Evolutionary conservation across 2,888 invertebrate species (phyloP).

Genomic region (Byasa hedistus): DNA sequence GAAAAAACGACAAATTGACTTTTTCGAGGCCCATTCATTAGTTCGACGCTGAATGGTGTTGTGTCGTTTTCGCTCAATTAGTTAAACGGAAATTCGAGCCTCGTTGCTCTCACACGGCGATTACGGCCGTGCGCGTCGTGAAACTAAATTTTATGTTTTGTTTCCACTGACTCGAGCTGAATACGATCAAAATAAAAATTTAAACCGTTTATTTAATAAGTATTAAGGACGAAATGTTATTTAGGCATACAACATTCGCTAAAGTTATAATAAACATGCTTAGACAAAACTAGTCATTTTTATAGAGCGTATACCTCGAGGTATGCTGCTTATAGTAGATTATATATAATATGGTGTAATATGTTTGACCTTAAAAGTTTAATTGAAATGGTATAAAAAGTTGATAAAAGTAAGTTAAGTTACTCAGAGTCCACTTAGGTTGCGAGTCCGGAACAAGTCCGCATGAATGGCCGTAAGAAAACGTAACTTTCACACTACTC

Average conservation of each 20-base stretch:
- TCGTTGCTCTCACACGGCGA: constrained; percentile 53
- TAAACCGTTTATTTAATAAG: constrained; percentile 4
- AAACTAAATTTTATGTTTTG: constrained; percentile 29
- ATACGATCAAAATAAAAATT: constrained; percentile 8
- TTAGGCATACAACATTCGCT: too few species aligned
- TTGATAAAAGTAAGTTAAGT: background rate
- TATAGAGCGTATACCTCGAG: background rate
- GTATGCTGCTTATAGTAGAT: too few species aligned
- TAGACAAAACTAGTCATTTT: background rate
- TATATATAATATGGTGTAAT: too few species aligned
- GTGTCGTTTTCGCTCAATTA: constrained; percentile 79
- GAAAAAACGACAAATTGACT: constrained; percentile 79
- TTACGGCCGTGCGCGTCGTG: constrained; percentile 30
- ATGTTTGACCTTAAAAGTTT: background rate
- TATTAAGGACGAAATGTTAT: background rate
- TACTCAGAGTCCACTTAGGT: background rate
- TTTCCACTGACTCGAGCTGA: constrained; percentile 3
- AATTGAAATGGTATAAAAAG: background rate
- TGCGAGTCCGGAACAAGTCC: background rate
- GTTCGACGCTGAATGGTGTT: constrained; percentile 71
- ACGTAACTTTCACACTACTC: constrained; percentile 26
- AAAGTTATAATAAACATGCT: background rate
- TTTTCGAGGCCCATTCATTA: constrained; percentile 77
- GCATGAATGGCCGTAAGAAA: constrained; percentile 24
- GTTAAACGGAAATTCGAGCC: constrained; percentile 73